Evolutionary conservation across 2,113 vertebrate species (phyloP).

Genomic region (Pipa parva): DNA sequence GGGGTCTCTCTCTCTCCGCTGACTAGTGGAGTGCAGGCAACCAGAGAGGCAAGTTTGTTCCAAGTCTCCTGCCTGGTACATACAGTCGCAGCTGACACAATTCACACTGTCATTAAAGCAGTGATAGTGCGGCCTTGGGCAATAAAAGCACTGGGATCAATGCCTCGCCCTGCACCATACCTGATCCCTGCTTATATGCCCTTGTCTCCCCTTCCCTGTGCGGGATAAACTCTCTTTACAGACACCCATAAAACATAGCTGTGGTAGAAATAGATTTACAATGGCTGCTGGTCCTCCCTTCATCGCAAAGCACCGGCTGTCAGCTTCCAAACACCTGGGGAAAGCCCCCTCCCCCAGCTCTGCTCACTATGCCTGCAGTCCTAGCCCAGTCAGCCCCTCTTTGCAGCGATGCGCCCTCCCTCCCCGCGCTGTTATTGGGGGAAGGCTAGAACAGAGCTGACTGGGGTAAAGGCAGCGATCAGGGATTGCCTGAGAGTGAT

Average conservation of each 20-base stretch:
- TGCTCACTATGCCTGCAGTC: conserved; percentile 30
- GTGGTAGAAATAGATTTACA: background rate
- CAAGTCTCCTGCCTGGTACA: too few relatives aligned
- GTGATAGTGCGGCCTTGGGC: too few relatives aligned
- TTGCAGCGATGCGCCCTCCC: conserved; percentile 9
- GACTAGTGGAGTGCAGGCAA: too few relatives aligned
- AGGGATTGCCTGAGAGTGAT: conserved; percentile 28
- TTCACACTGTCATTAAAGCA: too few relatives aligned
- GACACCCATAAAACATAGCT: background rate
- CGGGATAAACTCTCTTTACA: background rate
- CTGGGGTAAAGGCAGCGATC: background rate
- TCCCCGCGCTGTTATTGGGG: conserved; percentile 5
- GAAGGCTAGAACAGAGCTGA: background rate
- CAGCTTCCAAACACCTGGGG: conserved; percentile 14
- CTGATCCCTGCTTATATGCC: background rate
- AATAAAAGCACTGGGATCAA: background rate
- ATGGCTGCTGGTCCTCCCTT: too few relatives aligned
- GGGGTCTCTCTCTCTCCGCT: too few relatives aligned
- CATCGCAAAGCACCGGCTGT: conserved; percentile 18
- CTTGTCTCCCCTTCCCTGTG: too few relatives aligned
- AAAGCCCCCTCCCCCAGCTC: conserved; percentile 33
- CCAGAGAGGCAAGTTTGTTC: too few relatives aligned
- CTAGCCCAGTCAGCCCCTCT: conserved; percentile 25
- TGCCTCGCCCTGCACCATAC: background rate
- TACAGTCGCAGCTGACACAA: too few relatives aligned